Evolutionary conservation across 2,888 invertebrate species (phyloP).

Genomic region (Coelopa pilipes): DNA sequence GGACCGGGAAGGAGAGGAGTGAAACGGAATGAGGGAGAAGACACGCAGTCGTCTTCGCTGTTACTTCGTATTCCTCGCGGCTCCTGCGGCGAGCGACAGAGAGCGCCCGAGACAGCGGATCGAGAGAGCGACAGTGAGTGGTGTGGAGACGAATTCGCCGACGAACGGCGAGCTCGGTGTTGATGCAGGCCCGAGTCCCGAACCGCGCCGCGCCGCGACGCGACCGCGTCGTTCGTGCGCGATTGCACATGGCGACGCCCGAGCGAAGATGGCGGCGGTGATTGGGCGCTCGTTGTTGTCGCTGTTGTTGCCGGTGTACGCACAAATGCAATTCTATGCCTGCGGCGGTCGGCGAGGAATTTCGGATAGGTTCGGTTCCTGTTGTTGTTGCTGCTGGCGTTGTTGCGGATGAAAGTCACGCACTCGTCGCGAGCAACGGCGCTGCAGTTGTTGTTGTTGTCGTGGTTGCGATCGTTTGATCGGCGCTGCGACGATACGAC

Average conservation of each 20-base stretch:
- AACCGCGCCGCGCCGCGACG: constrained; percentile 15
- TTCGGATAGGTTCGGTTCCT: constrained; percentile 4
- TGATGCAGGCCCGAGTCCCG: constrained; percentile 25
- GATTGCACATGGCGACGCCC: constrained; percentile 11
- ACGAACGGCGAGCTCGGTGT: constrained; percentile 11
- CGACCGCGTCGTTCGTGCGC: constrained; percentile 1
- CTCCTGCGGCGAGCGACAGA: neutral
- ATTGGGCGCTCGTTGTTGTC: constrained; percentile 10
- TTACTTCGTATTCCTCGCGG: neutral
- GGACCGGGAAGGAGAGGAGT: too few species aligned
- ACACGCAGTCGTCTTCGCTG: neutral
- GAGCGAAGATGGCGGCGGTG: constrained; percentile 22
- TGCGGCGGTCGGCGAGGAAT: neutral
- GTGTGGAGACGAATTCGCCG: neutral
- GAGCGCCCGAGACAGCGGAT: neutral
- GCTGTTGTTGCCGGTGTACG: constrained; percentile 3
- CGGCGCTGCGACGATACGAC: neutral
- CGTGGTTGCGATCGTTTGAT: constrained; percentile 2
- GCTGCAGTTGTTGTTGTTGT: constrained; percentile 25
- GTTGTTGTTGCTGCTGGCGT: constrained; percentile 30
- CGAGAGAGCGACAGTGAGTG: too few species aligned
- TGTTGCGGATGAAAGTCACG: constrained; percentile 34
- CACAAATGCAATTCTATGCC: constrained; percentile 24
- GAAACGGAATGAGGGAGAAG: too few species aligned
- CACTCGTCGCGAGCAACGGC: constrained; percentile 25